These are phyloP conservation scores for Rhynchophorus ferrugineus DNA, from an alignment of 1,140 invertebrate species.

Conservation along the genomic window DNA sequence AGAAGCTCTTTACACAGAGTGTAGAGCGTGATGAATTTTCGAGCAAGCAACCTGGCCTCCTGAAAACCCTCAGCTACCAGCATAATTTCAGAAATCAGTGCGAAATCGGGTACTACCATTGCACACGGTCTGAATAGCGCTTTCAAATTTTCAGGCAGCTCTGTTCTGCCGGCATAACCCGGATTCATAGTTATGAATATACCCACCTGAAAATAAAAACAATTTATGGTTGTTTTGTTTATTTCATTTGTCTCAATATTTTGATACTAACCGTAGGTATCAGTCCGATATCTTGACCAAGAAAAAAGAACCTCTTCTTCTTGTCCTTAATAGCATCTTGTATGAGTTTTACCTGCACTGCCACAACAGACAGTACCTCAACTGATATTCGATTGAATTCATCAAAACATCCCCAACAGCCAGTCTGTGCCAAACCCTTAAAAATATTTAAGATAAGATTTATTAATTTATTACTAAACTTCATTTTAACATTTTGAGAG, in stretches of 20 bases:
- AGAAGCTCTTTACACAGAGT: conserved; percentile 79
- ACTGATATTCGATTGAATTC: conserved; percentile 92
- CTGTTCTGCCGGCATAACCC: conserved; percentile 74
- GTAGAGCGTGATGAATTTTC: conserved; percentile 88
- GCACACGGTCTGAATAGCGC: conserved; percentile 78
- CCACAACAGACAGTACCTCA: conserved; percentile 87
- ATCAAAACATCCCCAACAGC: conserved; percentile 94
- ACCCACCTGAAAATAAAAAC: conserved; percentile 50
- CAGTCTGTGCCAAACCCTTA: conserved; percentile 75
- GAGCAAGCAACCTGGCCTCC: conserved; percentile 74
- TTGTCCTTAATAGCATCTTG: conserved; percentile 79
- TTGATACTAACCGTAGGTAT: conserved; percentile 49
- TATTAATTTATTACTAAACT: too few species aligned
- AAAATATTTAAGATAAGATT: too few species aligned
- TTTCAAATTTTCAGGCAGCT: conserved; percentile 61
- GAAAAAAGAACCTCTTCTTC: conserved; percentile 72
- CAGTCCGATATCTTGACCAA: conserved; percentile 72
- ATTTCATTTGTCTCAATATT: neutral
- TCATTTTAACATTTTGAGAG: too few species aligned
- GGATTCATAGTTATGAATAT: conserved; percentile 96
- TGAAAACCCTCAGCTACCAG: conserved; percentile 88
- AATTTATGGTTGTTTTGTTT: neutral
- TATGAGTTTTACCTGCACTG: conserved; percentile 75
- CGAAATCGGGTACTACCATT: conserved; percentile 92
- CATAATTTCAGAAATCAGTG: conserved; percentile 91